These are phyloP conservation scores for Auanema sp. DNA, from an alignment of 2,888 invertebrate genomes.

Conservation along the genomic window DNA sequence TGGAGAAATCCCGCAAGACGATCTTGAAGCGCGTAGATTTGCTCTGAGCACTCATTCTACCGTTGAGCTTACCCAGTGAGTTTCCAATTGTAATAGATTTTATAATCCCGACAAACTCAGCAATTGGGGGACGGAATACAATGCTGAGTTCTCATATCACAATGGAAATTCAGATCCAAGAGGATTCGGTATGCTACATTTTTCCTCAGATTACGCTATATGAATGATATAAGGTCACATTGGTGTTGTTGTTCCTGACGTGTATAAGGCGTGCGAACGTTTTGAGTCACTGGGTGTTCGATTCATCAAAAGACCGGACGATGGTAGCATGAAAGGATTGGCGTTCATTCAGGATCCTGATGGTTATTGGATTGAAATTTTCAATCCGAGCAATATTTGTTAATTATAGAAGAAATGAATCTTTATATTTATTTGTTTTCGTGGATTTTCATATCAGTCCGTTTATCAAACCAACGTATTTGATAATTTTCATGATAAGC, in stretches of 20 bases:
- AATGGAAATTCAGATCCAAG: constrained; percentile 86
- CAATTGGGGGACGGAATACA: constrained; percentile 91
- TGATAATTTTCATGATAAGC: too few species aligned
- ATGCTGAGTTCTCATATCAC: constrained; percentile 82
- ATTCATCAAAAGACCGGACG: constrained; percentile 85
- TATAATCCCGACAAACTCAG: constrained; percentile 72
- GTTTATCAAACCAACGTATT: too few species aligned
- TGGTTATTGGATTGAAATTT: constrained; percentile 93
- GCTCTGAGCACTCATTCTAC: constrained; percentile 82
- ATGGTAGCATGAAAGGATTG: constrained; percentile 73
- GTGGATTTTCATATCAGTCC: too few species aligned
- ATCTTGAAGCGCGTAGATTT: constrained; percentile 76
- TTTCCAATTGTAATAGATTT: constrained; percentile 10
- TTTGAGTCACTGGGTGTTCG: constrained; percentile 84
- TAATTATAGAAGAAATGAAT: constrained; percentile 1
- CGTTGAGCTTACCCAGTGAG: constrained; percentile 88
- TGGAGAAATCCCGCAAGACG: constrained; percentile 76
- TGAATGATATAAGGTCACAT: constrained; percentile 75
- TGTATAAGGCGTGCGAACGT: constrained; percentile 81
- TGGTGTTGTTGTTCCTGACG: constrained; percentile 85
- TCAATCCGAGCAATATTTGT: constrained; percentile 67
- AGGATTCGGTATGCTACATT: constrained; percentile 75
- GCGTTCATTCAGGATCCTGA: constrained; percentile 94
- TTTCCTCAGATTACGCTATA: neutral
- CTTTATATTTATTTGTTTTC: too few species aligned